Base-by-base conservation (phyloP, 2,888 invertebrate genomes). In the Tipula unca region DNA sequence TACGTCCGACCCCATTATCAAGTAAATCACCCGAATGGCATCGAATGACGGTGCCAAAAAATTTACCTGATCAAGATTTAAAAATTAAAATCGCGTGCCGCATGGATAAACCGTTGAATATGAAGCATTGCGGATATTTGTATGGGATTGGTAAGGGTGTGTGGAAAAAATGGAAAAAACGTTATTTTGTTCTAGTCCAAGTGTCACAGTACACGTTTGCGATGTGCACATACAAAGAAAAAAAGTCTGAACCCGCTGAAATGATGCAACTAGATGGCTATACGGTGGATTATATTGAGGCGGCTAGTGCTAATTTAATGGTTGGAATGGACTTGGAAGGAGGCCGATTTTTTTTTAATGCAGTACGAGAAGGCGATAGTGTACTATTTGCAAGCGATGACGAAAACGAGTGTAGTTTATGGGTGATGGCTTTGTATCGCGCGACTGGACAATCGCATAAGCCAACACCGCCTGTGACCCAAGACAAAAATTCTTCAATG, bases 381-480 rank as follows among this genome's bases (percentile, higher is more conserved):
- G 96, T 99, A 86, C 94, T 98, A 86, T 98, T 96, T 92, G 98
- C 98, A 5, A 97, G 98, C 88, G 97, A 98, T 88, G 98, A 99
- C 90, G 98, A 99, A 92, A 98, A 97, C 89, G 99, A 99, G 90
- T 96, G 98, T 89, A 98, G 99, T 90, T 92, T 99, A 87, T 99
- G 99, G 99, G 99, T 99, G 39, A 99, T 99, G 96, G 99, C 99
- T 1, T 94, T 99, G 93, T 99, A 99, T 91, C 93, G 99, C 88
- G 99, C 99, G n/a, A 99, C 99, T 1, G 99, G 99, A 4, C 99
- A 99, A 91, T 97, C 98, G 85, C 99, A 99, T 91, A 99, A 99
- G 91, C 99, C 99, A 6, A 97, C 98, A 1, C 99, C 99, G 6
- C 98, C 98, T 0, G 93, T 96, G 82, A 96, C 96, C 89, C 92